phyloP scores from a whole-genome alignment of 2,113 vertebrate genomes.

The Pterophyllum scalare region DNA sequence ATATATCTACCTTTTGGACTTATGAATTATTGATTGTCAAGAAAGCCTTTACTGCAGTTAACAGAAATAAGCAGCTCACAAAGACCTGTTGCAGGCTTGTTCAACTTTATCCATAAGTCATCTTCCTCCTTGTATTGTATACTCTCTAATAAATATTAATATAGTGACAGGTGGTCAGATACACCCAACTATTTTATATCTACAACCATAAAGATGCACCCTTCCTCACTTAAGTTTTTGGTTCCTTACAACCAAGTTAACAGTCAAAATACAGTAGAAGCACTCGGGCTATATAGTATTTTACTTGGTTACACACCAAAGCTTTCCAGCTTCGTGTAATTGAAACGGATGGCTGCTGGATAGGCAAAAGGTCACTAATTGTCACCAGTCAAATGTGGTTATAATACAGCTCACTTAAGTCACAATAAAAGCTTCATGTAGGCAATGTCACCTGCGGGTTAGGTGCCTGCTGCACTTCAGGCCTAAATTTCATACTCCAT shows the following conservation, averaged over 20 bases:
- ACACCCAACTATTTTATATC: background rate
- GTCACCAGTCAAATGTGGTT: conserved; percentile 81
- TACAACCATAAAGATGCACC: background rate
- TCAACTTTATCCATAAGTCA: background rate
- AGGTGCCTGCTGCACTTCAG: conserved; percentile 72
- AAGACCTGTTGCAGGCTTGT: background rate
- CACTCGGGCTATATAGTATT: conserved; percentile 15
- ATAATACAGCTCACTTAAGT: conserved; percentile 70
- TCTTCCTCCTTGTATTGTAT: background rate
- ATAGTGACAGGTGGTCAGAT: background rate
- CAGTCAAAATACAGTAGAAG: conserved; percentile 15
- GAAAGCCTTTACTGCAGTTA: background rate
- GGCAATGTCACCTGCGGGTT: conserved; percentile 73
- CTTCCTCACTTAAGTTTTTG: background rate
- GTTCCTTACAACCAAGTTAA: background rate
- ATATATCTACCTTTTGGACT: background rate
- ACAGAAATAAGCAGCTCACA: background rate
- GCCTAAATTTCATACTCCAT: conserved; percentile 75
- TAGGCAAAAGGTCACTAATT: conserved; percentile 81
- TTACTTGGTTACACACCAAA: conserved; percentile 33
- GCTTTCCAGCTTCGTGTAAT: conserved; percentile 59
- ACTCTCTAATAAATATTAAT: background rate
- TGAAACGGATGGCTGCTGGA: conserved; percentile 76
- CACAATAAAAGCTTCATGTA: conserved; percentile 64
- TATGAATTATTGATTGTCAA: background rate